Evolutionary conservation across 1,140 invertebrate genomes (phyloP).

Genomic region (Solenopsis fugax): DNA sequence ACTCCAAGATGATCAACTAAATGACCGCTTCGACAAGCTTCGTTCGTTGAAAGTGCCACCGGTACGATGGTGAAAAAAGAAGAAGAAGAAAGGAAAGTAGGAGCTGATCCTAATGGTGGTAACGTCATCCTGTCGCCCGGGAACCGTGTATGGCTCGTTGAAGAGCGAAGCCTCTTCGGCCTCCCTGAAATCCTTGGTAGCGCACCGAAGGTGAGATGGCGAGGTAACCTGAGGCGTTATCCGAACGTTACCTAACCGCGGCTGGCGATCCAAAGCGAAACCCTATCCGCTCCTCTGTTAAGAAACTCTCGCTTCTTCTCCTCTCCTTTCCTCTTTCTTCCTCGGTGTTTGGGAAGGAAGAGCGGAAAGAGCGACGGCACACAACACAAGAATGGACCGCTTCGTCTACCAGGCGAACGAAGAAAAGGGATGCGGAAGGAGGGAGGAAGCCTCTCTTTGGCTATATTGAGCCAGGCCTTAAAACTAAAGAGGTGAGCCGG

Average conservation of each 20-base stretch:
- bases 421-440: slow-evolving; percentile 35
- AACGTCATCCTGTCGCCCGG: slow-evolving; percentile 76
- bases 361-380: slow-evolving; percentile 15
- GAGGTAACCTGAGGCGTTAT: slow-evolving; percentile 81
- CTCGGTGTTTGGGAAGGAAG: slow-evolving; percentile 21
- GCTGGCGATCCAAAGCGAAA: slow-evolving; percentile 79
- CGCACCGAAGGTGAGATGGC: slow-evolving; percentile 76
- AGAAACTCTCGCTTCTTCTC: slow-evolving; percentile 72
- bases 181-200: slow-evolving; percentile 80
- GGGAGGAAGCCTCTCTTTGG: slow-evolving; percentile 1
- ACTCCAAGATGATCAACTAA: slow-evolving; percentile 1
- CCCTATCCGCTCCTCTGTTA: slow-evolving; percentile 77
- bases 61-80: slow-evolving; percentile 26
- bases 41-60: slow-evolving; percentile 32
- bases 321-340: slow-evolving; percentile 4
- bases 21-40: slow-evolving; percentile 41
- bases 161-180: slow-evolving; percentile 72
- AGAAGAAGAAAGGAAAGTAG: slow-evolving; percentile 55
- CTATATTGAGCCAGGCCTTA: slow-evolving; percentile 68
- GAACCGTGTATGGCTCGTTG: slow-evolving; percentile 76
- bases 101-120: slow-evolving; percentile 78
- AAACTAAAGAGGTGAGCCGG: slow-evolving; percentile 60
- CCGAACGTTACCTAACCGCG: slow-evolving; percentile 77
- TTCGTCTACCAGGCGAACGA: slow-evolving; percentile 25
- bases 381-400: neutral